Evolutionary conservation across 2,113 vertebrate genomes (phyloP), one percentile per base, ranked within the genome.

Genomic region (Malurus elegans): DNA sequence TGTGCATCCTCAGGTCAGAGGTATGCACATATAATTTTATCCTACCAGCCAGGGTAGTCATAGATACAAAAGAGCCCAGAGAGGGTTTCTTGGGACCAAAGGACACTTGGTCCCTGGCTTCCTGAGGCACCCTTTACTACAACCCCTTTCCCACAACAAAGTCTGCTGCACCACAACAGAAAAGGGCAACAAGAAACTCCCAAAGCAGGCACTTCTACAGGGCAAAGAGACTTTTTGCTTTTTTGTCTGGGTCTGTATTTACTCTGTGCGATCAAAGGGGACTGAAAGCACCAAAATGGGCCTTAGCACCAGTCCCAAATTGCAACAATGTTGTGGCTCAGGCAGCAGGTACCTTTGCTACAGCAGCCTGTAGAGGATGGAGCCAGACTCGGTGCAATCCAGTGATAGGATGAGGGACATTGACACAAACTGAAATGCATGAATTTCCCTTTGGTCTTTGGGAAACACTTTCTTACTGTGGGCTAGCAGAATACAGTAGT

Each of bases 401-500:
- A 62, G 20, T 53, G 57, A 34, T 9, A 53, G n/a, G n/a, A 67
- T 6, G 1, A 19, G 9, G 24, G 7, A 56, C 65, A 11, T 5
- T 10, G 20, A 14, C 26, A 34, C 31, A 81, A 32, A 36, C 5
- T 2, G 31, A 75, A 57, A 65, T 8, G 20, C 20, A 10, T 13
- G 31, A 48, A 14, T 8, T 58, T 40, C 28, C 12, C 48, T 69
- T 40, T 60, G 73, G 45, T 13, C 8, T n/a, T 58, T 11, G 54
- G 10, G 25, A 64, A 76, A 40, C 16, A 12, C 5, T 62, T 88
- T 32, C 25, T 72, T 80, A 40, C 53, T 50, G 24, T 29, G 31
- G 6, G 7, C 8, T 15, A 40, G 53, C 0, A 0, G 26, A 47
- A 38, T 18, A 66, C 5, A 1, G 3, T 8, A 76, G 25, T 56